Evolutionary conservation across 1,140 invertebrate species (phyloP), one percentile per base, ranked within the genome.

Genomic region (Pseudachorutes palmiensis): DNA sequence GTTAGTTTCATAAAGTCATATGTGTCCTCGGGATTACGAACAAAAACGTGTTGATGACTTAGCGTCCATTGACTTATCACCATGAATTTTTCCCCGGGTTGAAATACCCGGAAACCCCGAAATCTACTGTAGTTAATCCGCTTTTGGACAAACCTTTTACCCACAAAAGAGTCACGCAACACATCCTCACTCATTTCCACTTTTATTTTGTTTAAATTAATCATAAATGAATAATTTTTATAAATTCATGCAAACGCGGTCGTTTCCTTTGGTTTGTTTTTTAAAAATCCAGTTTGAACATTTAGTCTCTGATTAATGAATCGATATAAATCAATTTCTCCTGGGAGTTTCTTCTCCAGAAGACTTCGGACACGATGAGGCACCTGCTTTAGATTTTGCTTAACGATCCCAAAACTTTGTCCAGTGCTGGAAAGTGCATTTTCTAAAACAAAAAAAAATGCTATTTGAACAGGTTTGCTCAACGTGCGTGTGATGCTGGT

Each of bases 301-400:
- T 92, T 85, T 12, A 94, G 79, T 74, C 91, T 80, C 76, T 92
- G 89, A 70, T 84, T 85, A 75, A 90, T 91, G 75, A 94, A 94
- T 73, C 92, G 86, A 77, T 92, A 94, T 76, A 94, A 91, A 75
- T 94, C 91, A 19, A 92, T 89, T 79, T 94, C 91, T 61, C 87
- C 82, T 0, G 90, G 91, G 75, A 94, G 91, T 77, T 94, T 92
- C 41, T 81, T 82, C 67, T 90, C 81, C 0, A 94, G 88, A 19
- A 92, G 84, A n/a, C 91, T 84, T 77, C 92, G 91, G 0, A 92
- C 85, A 74, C 87, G 84, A 73, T 91, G 88, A 55, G 87, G 87
- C 0, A 93, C 89, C 0, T 87, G 91, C 78, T 91, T 91, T n/a
- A 84, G 82, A 77, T 93, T 92, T 49, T 85, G 84, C 77, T 92